A percentile compares a stretch with the other conserved stretches of the same genome.
Conservation (phyloP, 1,140 invertebrate genomes). For the Antheraea pernyi region DNA sequence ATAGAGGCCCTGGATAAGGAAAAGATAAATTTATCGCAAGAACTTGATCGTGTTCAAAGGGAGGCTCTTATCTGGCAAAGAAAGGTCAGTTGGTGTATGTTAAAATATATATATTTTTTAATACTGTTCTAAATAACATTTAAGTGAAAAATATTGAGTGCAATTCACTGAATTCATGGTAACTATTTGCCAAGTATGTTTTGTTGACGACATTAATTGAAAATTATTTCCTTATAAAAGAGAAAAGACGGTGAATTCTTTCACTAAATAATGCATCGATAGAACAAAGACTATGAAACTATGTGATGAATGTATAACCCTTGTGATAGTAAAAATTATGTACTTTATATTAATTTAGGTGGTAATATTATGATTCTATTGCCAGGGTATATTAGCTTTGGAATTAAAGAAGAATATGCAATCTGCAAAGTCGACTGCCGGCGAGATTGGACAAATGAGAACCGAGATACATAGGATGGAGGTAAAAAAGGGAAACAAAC, state of each 20-base stretch:
- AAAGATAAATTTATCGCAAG: slow-evolving; percentile 81
- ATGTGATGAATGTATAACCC: background rate
- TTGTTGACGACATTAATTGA: background rate
- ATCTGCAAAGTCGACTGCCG: slow-evolving; percentile 82
- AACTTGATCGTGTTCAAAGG: slow-evolving; percentile 82
- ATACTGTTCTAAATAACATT: no score
- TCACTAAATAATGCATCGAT: no score
- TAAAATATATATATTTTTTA: no score
- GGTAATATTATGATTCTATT: slow-evolving; percentile 22
- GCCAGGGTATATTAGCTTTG: slow-evolving; percentile 82
- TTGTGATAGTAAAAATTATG: no score
- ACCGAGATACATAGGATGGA: slow-evolving; percentile 91
- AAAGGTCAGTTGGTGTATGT: slow-evolving; percentile 74
- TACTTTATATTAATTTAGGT: no score
- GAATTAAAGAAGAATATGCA: slow-evolving; percentile 85
- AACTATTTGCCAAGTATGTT: slow-evolving; percentile 80
- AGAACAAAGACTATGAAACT: background rate
- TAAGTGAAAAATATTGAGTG: no score
- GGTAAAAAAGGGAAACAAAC: slow-evolving; percentile 31
- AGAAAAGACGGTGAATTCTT: no score
- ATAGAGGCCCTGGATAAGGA: slow-evolving; percentile 83
- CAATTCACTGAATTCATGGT: no score
- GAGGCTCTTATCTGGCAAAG: slow-evolving; percentile 89
- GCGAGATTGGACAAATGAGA: slow-evolving; percentile 87
- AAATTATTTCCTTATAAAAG: background rate